Conservation (phyloP, 2,888 invertebrate genomes). For the Odontothrips loti region DNA sequence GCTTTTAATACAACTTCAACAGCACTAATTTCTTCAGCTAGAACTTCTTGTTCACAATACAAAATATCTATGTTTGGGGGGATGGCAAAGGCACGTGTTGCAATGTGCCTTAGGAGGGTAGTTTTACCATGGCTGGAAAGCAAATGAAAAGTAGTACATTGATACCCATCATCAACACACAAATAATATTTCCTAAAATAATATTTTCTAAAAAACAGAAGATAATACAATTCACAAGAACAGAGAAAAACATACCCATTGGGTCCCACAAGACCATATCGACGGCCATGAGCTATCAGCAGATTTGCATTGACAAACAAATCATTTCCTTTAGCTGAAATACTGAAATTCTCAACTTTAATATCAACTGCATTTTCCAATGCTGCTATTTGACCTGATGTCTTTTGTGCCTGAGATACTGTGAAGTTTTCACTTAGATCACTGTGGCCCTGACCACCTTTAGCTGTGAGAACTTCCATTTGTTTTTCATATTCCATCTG, state of each 20-base stretch:
- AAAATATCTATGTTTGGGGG: constrained; percentile 95
- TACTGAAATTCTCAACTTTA: constrained; percentile 97
- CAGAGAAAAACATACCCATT: constrained; percentile 67
- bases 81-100: constrained; percentile 83
- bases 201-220: background rate
- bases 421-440: constrained; percentile 92
- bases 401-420: constrained; percentile 77
- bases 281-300: constrained; percentile 84
- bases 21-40: constrained; percentile 89
- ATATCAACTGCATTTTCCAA: constrained; percentile 94
- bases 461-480: constrained; percentile 76
- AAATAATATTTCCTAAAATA: constrained; percentile 18
- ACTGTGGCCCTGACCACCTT: constrained; percentile 84
- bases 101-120: constrained; percentile 88
- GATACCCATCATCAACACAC: constrained; percentile 28
- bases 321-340: constrained; percentile 95
- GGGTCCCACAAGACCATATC: constrained; percentile 97
- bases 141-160: constrained; percentile 31
- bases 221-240: background rate
- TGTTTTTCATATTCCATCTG: constrained; percentile 84
- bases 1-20: constrained; percentile 91
- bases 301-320: constrained; percentile 94
- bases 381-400: constrained; percentile 63
- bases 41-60: constrained; percentile 97
- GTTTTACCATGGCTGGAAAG: constrained; percentile 88